Percentiles rank a stretch among this genome's conserved stretches.
These are phyloP conservation scores for Deilephila porcellus DNA, from an alignment of 2,888 invertebrate genomes.

Conservation along the genomic window DNA sequence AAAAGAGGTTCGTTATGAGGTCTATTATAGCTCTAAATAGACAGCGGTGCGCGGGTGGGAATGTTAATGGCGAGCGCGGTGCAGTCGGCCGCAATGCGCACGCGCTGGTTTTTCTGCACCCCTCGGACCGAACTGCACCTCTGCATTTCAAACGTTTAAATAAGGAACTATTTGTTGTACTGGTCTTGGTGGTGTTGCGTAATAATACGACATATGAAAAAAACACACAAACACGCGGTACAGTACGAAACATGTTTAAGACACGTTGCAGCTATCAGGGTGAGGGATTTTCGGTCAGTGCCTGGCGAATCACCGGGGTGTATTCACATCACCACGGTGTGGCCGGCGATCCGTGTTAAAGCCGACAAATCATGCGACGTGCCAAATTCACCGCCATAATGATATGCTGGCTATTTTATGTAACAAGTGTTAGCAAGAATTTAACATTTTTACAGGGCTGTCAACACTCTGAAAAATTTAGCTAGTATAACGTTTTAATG, in stretches of 20 bases:
- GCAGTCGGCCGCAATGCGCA: slow-evolving; percentile 59
- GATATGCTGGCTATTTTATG: slow-evolving; percentile 52
- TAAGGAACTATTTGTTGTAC: slow-evolving; percentile 22
- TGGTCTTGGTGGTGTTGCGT: background rate
- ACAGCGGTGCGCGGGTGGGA: slow-evolving; percentile 71
- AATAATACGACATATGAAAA: background rate
- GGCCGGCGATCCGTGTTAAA: background rate
- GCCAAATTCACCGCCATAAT: slow-evolving; percentile 37
- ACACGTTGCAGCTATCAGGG: too few relatives aligned
- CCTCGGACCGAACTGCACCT: slow-evolving; percentile 48
- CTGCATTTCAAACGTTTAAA: slow-evolving; percentile 59
- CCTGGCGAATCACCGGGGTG: background rate
- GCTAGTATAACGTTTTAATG: too few relatives aligned
- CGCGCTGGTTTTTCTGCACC: slow-evolving; percentile 58
- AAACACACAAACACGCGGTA: too few relatives aligned
- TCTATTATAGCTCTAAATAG: slow-evolving; percentile 77
- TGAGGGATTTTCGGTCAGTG: too few relatives aligned
- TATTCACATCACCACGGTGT: background rate
- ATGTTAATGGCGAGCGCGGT: slow-evolving; percentile 73
- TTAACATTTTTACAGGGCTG: slow-evolving; percentile 45
- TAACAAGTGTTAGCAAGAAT: slow-evolving; percentile 58
- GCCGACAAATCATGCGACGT: background rate
- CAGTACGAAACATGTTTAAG: too few relatives aligned
- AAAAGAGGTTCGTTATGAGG: slow-evolving; percentile 57
- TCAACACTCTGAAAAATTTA: background rate